Base-by-base conservation (phyloP, 2,888 invertebrate species). In the Thymelicus sylvestris region DNA sequence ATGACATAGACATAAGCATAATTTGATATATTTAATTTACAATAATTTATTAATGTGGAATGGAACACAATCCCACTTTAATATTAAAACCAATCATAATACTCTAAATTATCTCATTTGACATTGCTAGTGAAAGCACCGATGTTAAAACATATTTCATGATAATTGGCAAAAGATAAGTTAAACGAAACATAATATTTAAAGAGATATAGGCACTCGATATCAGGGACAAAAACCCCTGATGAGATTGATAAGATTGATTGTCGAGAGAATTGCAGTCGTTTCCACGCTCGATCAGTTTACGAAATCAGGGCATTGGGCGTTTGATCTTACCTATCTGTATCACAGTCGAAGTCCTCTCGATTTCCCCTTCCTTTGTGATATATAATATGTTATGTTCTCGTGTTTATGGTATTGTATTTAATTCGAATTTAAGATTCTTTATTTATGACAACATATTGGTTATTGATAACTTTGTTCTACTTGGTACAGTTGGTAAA, bases 221-320 rank as follows among this genome's bases (percentile, higher is more conserved):
- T 52, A 52, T 19, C 50, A 19, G 12, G 12, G 10, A 24, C 55
- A 24, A 12, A 52, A 19, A 31, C 38, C 31, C 10, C 19, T 38
- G 57, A 57, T 31, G 57, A 57, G 57, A 57, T 57, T 38, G 57
- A 38, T 57, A 19, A 57, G 57, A 57, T 57, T 57, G 57, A 57
- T 57, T 57, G 57, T 57, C 57, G 38, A 38, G 57, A 57, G 57
- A 57, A 57, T 57, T 38, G 57, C 57, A 57, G 38, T 13, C 57
- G 13, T 57, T 57, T 57, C 31, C 57, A 12, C 57, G 57, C 31
- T 57, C 57, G 57, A 57, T 57, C 57, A 57, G 57, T 57, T 57
- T 57, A 57, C 57, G 57, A 57, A 57, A 57, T 38, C 57, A 38
- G 57, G 57, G 57, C 57, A 13, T 57, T 57, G 57, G 57, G 57